A percentile compares a stretch with the other conserved stretches of the same genome.
These are phyloP conservation scores for Diabrotica balteata DNA, from an alignment of 2,888 invertebrate species.

Conservation along the genomic window DNA sequence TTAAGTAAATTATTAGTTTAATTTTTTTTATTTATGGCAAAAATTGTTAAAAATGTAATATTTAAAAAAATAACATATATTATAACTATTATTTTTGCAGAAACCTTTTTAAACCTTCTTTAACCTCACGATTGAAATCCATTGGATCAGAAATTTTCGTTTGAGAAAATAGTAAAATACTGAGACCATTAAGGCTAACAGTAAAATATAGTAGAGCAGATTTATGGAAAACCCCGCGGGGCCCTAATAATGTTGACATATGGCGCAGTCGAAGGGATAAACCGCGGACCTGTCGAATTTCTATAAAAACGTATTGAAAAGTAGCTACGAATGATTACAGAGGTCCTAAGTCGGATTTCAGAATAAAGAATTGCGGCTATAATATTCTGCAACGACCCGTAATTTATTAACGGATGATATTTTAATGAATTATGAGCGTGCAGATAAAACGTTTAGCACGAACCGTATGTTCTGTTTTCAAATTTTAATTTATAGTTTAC, in stretches of 20 bases:
- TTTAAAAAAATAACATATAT: conserved; percentile 2
- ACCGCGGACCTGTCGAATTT: conserved; percentile 24
- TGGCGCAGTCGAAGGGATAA: conserved; percentile 37
- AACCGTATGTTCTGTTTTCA: no score
- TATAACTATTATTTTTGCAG: conserved; percentile 1
- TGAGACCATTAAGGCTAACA: conserved; percentile 44
- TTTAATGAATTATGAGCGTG: no score
- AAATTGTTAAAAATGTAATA: neutral
- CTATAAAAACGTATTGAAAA: conserved; percentile 28
- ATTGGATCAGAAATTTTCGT: conserved; percentile 29
- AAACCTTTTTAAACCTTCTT: neutral
- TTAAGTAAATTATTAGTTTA: no score
- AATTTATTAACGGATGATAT: no score
- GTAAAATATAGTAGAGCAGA: conserved; percentile 48
- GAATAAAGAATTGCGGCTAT: conserved; percentile 13
- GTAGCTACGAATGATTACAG: conserved; percentile 12
- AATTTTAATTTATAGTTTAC: no score
- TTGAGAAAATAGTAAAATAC: conserved; percentile 41
- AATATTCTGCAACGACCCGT: no score
- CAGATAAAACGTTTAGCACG: no score
- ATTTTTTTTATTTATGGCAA: neutral
- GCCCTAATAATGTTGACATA: conserved; percentile 50
- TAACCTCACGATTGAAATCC: conserved; percentile 4
- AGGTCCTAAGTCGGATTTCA: conserved; percentile 5
- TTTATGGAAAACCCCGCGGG: conserved; percentile 49